Evolutionary conservation across 2,888 invertebrate genomes (phyloP).

Genomic region (Liposcelis brunnea): DNA sequence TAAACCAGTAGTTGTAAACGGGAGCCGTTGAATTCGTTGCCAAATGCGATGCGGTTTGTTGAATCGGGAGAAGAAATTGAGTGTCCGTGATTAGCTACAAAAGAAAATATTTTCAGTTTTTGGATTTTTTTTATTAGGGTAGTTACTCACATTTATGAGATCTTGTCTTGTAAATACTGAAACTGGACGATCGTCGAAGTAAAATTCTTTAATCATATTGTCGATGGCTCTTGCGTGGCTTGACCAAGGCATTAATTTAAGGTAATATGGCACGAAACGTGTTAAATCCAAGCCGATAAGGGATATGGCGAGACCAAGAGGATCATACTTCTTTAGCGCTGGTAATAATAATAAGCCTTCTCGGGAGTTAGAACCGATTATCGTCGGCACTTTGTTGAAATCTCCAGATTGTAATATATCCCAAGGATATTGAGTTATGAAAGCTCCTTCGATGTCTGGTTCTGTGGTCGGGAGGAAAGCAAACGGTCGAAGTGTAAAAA

Average conservation of each 20-base stretch:
- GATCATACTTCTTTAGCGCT: not conserved
- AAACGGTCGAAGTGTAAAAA: slow-evolving; percentile 1
- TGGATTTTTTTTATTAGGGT: no score
- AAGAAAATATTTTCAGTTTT: not conserved
- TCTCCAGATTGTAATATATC: not conserved
- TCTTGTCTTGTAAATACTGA: no score
- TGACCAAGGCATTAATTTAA: no score
- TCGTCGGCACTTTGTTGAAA: slow-evolving; percentile 7
- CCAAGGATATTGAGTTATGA: slow-evolving; percentile 2
- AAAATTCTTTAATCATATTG: no score
- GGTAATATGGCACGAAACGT: no score
- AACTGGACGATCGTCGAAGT: no score
- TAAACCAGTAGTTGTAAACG: slow-evolving; percentile 7
- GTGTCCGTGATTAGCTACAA: slow-evolving; percentile 1
- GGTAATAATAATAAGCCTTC: slow-evolving; percentile 4
- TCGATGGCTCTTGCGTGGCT: no score
- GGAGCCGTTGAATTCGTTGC: not conserved
- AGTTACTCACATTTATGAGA: no score
- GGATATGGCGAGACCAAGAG: not conserved
- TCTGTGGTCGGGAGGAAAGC: slow-evolving; percentile 3
- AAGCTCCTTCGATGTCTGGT: not conserved
- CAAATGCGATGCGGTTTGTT: not conserved
- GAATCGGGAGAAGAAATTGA: slow-evolving; percentile 3
- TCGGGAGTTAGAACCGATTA: slow-evolving; percentile 3
- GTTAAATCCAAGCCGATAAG: not conserved